phyloP scores from a whole-genome alignment of 37 sponge, comb jelly and placozoan genomes.

The Theonella swinhoei region DNA sequence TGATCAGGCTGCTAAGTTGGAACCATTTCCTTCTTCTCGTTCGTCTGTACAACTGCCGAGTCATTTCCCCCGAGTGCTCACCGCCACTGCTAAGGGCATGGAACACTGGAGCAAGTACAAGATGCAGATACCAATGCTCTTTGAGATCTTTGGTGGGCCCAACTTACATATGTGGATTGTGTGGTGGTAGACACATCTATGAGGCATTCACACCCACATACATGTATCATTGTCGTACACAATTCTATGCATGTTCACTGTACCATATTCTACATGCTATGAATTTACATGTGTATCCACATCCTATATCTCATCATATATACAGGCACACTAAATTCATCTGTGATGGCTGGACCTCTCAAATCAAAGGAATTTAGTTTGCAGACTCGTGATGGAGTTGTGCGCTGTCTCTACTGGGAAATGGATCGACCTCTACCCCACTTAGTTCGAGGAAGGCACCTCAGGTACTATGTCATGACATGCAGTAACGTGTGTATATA shows the following conservation, averaged over 20 bases:
- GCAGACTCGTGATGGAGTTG: conserved; percentile 49
- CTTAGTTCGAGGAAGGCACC: conserved; percentile 23
- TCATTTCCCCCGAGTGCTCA: conserved; percentile 44
- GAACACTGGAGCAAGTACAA: conserved; percentile 62
- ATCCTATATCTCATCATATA: no score
- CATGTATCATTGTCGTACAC: not conserved
- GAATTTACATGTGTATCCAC: no score
- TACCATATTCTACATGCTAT: not conserved
- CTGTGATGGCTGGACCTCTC: not conserved
- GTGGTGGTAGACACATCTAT: no score
- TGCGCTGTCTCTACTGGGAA: conserved; percentile 72
- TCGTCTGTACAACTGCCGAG: not conserved
- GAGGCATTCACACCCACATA: no score
- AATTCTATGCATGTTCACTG: not conserved
- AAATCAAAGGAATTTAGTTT: conserved; percentile 46
- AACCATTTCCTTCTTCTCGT: not conserved
- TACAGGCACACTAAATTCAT: conserved; percentile 42
- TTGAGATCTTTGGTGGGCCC: conserved; percentile 76
- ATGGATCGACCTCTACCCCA: conserved; percentile 46
- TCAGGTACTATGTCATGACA: conserved; percentile 12
- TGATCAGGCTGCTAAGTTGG: not conserved
- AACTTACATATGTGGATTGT: no score
- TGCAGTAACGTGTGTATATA: no score
- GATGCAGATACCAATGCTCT: conserved; percentile 33
- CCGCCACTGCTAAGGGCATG: conserved; percentile 74